Evolutionary conservation across 2,888 invertebrate species (phyloP).

Genomic region (Torymus auratus): DNA sequence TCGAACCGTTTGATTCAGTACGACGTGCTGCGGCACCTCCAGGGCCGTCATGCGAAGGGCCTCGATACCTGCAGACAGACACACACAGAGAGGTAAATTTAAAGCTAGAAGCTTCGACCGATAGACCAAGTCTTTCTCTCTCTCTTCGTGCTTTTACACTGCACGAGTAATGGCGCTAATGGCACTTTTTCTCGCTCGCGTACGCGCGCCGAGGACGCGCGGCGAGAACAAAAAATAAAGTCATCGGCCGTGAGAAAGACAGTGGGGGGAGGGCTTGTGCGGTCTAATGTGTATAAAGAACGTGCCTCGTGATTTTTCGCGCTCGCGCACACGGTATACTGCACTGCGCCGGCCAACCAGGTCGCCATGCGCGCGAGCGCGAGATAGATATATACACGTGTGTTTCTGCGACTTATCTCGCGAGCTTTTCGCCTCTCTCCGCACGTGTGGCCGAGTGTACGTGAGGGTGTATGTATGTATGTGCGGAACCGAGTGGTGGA

Average conservation of each 20-base stretch:
- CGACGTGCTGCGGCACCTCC: slow-evolving; percentile 76
- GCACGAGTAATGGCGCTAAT: slow-evolving; percentile 13
- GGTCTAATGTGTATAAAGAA: slow-evolving; percentile 32
- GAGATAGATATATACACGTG: neutral
- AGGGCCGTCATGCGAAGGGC: slow-evolving; percentile 75
- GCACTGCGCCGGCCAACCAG: slow-evolving; percentile 2
- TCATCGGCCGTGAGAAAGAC: neutral
- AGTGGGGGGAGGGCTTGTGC: neutral
- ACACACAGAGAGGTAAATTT: neutral
- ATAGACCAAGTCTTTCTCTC: neutral
- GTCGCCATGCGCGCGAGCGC: neutral
- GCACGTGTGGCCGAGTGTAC: no score
- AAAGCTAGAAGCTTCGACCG: neutral
- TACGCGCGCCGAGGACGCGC: no score
- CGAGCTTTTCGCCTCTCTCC: neutral
- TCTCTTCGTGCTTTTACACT: neutral
- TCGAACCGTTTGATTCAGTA: slow-evolving; percentile 75
- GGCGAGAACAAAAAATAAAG: no score
- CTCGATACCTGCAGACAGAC: slow-evolving; percentile 61
- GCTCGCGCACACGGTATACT: no score
- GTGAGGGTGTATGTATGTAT: no score
- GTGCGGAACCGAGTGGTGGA: no score
- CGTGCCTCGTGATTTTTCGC: slow-evolving; percentile 43
- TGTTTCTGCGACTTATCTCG: slow-evolving; percentile 4
- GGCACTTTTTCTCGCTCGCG: neutral